phyloP scores from a whole-genome alignment of 2,113 vertebrate species.

The Lophura nycthemera region DNA sequence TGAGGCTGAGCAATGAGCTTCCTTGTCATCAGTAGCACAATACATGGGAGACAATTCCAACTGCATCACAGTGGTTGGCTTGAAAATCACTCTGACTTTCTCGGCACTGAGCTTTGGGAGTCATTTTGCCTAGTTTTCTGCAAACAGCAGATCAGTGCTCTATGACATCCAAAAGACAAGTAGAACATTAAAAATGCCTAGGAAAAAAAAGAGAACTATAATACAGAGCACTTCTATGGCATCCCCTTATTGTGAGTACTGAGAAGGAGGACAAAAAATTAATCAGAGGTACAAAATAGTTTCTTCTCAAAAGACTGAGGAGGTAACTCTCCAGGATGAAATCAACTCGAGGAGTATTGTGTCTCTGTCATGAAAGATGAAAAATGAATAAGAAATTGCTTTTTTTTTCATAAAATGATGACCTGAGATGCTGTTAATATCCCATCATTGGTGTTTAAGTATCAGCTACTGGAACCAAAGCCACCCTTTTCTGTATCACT shows the following conservation, averaged over 20 bases:
- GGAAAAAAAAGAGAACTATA: background rate
- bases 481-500: background rate
- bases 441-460: background rate
- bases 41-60: background rate
- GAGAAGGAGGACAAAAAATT: background rate
- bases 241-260: background rate
- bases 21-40: background rate
- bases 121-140: background rate
- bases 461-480: background rate
- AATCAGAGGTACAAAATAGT: background rate
- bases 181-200: background rate
- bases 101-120: background rate
- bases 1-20: background rate
- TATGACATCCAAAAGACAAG: background rate
- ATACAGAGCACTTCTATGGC: background rate
- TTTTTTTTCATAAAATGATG: background rate
- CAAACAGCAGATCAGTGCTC: background rate
- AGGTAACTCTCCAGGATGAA: background rate
- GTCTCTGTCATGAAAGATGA: background rate
- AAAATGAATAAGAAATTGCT: background rate
- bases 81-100: background rate
- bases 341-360: background rate
- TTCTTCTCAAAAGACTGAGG: background rate
- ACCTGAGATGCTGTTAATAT: background rate
- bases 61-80: background rate